These are phyloP conservation scores for Pedionomus torquatus DNA, from an alignment of 2,113 vertebrate genomes.

Conservation along the genomic window DNA sequence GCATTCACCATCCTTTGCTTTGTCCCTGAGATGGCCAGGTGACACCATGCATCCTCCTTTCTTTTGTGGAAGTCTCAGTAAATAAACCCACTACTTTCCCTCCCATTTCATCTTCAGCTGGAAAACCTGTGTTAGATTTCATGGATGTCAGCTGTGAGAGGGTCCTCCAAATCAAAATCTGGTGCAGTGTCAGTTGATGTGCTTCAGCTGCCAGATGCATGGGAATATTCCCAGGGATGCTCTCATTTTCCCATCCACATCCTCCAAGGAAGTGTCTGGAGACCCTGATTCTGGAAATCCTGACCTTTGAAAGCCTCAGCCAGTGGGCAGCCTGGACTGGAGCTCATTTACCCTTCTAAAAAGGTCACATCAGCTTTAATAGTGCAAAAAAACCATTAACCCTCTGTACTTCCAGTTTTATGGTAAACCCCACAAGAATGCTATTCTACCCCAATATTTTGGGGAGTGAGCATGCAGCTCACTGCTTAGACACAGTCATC, in stretches of 20 bases:
- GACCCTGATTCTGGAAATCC: background rate
- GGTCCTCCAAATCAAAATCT: background rate
- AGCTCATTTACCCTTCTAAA: background rate
- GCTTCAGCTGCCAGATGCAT: background rate
- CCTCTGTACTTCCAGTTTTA: background rate
- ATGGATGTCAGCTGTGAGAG: background rate
- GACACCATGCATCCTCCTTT: accelerated
- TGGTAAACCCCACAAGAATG: background rate
- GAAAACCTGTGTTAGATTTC: background rate
- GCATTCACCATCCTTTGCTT: accelerated
- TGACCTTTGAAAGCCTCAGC: too few species aligned
- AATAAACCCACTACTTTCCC: background rate
- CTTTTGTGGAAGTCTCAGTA: background rate
- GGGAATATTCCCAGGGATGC: background rate
- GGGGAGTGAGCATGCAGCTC: accelerated
- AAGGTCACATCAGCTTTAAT: background rate
- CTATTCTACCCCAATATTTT: accelerated
- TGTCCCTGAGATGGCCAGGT: background rate
- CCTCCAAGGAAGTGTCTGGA: background rate
- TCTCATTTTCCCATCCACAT: too few species aligned
- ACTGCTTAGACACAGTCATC: accelerated
- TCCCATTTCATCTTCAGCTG: background rate
- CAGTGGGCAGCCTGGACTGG: accelerated
- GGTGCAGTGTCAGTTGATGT: background rate
- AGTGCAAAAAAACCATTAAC: background rate